phyloP scores from a whole-genome alignment of 2,888 invertebrate species.

The Tachina grossa region DNA sequence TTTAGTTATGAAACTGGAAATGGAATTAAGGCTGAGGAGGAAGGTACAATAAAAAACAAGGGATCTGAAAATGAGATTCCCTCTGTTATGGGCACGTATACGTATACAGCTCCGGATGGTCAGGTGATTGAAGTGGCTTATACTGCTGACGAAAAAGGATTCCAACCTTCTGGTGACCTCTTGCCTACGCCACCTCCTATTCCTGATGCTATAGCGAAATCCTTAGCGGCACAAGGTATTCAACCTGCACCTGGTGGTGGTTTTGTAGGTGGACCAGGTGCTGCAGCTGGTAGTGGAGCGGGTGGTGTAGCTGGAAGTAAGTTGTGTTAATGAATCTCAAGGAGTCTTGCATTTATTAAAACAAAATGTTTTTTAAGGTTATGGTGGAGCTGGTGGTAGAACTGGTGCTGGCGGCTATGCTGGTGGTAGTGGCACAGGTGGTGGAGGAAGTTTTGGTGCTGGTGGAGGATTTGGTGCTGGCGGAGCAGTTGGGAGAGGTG shows the following conservation, averaged over 20 bases:
- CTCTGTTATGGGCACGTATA: constrained; percentile 85
- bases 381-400: constrained; percentile 80
- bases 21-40: constrained; percentile 86
- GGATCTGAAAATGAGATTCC: constrained; percentile 85
- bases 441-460: constrained; percentile 68
- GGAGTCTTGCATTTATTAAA: background rate
- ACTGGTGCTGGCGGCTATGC: constrained; percentile 75
- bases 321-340: background rate
- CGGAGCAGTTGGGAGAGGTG: constrained; percentile 65
- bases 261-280: constrained; percentile 74
- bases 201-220: constrained; percentile 86
- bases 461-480: constrained; percentile 15
- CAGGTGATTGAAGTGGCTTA: constrained; percentile 85
- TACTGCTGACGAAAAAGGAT: constrained; percentile 87
- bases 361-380: constrained; percentile 65
- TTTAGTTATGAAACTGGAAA: constrained; percentile 87
- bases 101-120: constrained; percentile 87
- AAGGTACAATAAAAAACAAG: constrained; percentile 86
- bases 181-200: constrained; percentile 87
- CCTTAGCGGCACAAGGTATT: constrained; percentile 83
- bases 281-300: constrained; percentile 66
- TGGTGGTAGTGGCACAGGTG: background rate
- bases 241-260: constrained; percentile 83
- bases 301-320: constrained; percentile 56
- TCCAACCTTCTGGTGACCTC: constrained; percentile 85